phyloP scores from a whole-genome alignment of 2,797 vertebrate genomes.

The Acropternis orthonyx region DNA sequence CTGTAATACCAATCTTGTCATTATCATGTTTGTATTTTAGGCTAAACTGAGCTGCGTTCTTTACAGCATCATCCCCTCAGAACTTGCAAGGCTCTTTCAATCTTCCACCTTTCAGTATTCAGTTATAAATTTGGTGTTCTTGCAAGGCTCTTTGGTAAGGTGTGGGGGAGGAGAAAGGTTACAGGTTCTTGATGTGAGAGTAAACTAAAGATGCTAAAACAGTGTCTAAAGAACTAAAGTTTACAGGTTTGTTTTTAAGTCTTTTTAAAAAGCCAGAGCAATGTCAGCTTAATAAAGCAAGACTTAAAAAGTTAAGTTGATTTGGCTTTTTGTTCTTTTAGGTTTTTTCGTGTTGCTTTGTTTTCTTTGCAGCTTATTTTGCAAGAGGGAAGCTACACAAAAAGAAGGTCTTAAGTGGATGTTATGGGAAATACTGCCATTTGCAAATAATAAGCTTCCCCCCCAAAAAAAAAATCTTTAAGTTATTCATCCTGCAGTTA shows the following conservation, averaged over 20 bases:
- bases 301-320: neutral
- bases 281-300: neutral
- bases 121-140: neutral
- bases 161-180: neutral
- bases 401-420: neutral
- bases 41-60: neutral
- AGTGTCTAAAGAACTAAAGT: neutral
- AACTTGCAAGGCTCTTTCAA: neutral
- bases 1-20: neutral
- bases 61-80: neutral
- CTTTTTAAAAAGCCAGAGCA: neutral
- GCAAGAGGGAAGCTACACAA: neutral
- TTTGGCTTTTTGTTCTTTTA: neutral
- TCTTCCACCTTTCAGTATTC: neutral
- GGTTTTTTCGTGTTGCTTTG: rapidly evolving
- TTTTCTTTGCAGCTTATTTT: neutral
- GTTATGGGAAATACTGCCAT: neutral
- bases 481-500: neutral
- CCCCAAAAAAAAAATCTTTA: neutral
- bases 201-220: neutral
- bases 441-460: neutral
- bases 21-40: neutral
- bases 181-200: neutral
- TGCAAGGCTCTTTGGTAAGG: neutral
- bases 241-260: neutral